Conservation (phyloP, 2,797 vertebrate genomes). For the Microctenopoma stevenorrisi region DNA sequence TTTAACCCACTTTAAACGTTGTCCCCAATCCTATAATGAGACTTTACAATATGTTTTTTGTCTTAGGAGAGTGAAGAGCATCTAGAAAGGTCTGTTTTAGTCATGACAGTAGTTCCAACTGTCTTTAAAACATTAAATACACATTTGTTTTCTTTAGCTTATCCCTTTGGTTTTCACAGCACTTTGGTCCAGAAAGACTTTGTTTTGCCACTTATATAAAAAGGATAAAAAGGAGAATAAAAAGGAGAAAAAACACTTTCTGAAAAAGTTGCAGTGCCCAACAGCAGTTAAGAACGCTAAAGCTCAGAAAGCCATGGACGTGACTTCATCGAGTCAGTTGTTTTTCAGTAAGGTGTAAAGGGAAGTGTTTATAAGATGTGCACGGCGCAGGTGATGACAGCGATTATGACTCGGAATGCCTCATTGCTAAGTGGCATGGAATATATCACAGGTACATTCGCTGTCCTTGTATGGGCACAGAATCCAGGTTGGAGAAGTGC, state of each 20-base stretch:
- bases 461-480: constrained; percentile 66
- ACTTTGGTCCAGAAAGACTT: background rate
- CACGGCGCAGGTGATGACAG: constrained; percentile 41
- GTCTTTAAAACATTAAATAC: constrained; percentile 46
- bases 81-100: constrained; percentile 52
- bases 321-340: background rate
- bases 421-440: constrained; percentile 52
- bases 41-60: too few species aligned
- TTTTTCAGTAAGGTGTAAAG: constrained; percentile 39
- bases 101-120: constrained; percentile 9
- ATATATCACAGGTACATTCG: constrained; percentile 61
- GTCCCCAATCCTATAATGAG: too few species aligned
- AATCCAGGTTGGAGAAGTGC: constrained; percentile 62
- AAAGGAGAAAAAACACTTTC: background rate
- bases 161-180: constrained; percentile 12
- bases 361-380: constrained; percentile 41
- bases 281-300: constrained; percentile 12
- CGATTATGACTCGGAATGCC: constrained; percentile 20
- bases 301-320: background rate
- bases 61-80: constrained; percentile 22
- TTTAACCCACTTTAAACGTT: too few species aligned
- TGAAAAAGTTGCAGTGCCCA: background rate
- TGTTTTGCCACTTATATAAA: background rate
- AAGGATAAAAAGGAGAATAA: too few species aligned
- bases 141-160: constrained; percentile 28